Base-by-base conservation (phyloP, 2,113 vertebrate genomes). In the Pseudorhombus dupliciocellatus region DNA sequence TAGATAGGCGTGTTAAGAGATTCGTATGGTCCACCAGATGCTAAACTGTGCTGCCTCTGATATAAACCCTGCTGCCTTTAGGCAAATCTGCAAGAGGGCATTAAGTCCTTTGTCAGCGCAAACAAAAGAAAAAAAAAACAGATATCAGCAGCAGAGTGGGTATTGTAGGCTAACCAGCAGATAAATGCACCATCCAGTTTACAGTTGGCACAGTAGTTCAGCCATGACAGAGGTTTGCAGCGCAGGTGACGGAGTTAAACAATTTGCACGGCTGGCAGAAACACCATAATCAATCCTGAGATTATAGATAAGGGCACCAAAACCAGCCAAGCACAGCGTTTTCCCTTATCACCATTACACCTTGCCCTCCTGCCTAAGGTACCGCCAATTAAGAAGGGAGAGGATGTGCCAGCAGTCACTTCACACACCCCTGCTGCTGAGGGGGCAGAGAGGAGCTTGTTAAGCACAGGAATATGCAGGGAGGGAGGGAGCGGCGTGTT, bases 201-300 rank as follows among this genome's bases (percentile, higher is more conserved):
- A 56, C 20, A 48, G 75, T 67, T 70, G 70, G 63, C 40, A 55
- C 51, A 56, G 60, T 28, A 6, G 40, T 75, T 75, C 58, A 65
- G 63, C 44, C 44, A 56, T 70, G 77, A 65, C 57, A 64, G 73
- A 54, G 71, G 71, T 75, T 91, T 83, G 75, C 81, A 70, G 81
- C 64, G 54, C 73, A 71, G 68, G 74, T 88, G 89, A 91, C 87
- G 75, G 82, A 85, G 80, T 59, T 84, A 84, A 91, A 89, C 88
- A 91, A 91, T 93, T 92, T 92, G 90, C 89, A 85, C 77, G 20
- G 73, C 77, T 89, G 87, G 85, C 86, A 90, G 88, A 88, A 92
- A 92, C 88, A 90, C 71, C 82, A 91, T 88, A 91, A 92, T 93
- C 93, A 93, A 92, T 93, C 86, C 70, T n/a, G 62, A 92, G 92